Base-by-base conservation (phyloP, 2,888 invertebrate species). In the Cyaniris semiargus region DNA sequence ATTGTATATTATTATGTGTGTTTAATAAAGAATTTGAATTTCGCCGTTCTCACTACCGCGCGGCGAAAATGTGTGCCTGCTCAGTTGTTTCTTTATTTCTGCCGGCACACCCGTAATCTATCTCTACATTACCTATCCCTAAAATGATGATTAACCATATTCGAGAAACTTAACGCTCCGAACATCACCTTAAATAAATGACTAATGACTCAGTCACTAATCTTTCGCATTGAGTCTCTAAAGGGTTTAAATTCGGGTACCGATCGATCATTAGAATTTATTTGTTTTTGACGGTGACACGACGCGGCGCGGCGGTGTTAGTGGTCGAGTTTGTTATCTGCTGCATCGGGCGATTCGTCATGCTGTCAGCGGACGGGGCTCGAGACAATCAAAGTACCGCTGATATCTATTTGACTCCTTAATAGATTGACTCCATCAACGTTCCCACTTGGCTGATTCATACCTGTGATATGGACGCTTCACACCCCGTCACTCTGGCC, bases 181-280 rank as follows among this genome's bases (percentile, higher is more conserved):
- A 31, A 13, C 66, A 18, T 66, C 27, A 31, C 27, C 27, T 66
- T 27, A 6, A 66, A 58, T 3, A 66, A 66, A 66, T 66, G 27
- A 66, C 66, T 66, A 66, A 66, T 66, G 66, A 31, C 27, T 66
- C 66, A 27, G 23, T 60, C 23, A 66, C 27, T 31, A 66, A 72
- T 48, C 74, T 74, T 82, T 83, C 81, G 80, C 82, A 82, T 83
- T 81, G 85, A 91, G 91, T 87, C 87, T 89, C 89, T 91, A 89
- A 90, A 88, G 89, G 86, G 86, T 86, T 88, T 90, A 89, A 90
- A 90, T 88, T 85, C 87, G 88, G 87, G 87, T 86, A 84, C 85
- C 92, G 89, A 94, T 94, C 93, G 90, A 93, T 94, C 93, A 94
- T 92, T 90, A 89, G 89, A 89, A 90, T 90, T 93, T 93, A 90